Conservation (phyloP, 2,113 vertebrate species). For the Oncorhynchus masou region DNA sequence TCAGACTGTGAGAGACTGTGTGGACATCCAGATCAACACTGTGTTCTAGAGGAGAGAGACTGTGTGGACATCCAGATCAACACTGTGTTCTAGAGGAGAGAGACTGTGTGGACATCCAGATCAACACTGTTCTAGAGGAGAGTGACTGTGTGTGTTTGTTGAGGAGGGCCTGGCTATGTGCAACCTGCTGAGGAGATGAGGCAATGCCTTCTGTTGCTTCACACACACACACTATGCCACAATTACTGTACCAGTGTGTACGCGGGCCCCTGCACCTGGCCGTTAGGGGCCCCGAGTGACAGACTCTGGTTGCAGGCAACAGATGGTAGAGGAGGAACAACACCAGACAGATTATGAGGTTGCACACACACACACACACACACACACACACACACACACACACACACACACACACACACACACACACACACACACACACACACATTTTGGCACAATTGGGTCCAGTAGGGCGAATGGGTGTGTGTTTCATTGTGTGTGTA, state of each 20-base stretch:
- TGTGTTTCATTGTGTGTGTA: not conserved
- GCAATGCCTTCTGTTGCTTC: conserved; percentile 35
- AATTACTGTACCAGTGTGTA: conserved; percentile 50
- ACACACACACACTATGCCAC: conserved; percentile 36
- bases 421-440: too few relatives aligned
- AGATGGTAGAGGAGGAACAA: conserved; percentile 63
- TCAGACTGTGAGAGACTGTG: too few relatives aligned
- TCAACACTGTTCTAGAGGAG: too few relatives aligned
- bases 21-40: too few relatives aligned
- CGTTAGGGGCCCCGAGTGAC: conserved; percentile 18
- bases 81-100: too few relatives aligned
- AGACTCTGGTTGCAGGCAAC: conserved; percentile 57
- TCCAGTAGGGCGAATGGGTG: conserved; percentile 12
- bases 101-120: too few relatives aligned
- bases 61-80: too few relatives aligned
- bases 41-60: too few relatives aligned
- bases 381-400: conserved; percentile 37
- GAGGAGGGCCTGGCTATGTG: not conserved
- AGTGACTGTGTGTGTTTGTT: too few relatives aligned
- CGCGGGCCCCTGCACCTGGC: conserved; percentile 53
- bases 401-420: too few relatives aligned
- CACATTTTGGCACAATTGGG: conserved; percentile 52
- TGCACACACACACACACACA: too few relatives aligned
- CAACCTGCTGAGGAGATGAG: conserved; percentile 14
- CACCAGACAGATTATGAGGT: conserved; percentile 43